phyloP scores from a whole-genome alignment of 2,797 vertebrate genomes.

The Chiloscyllium punctatum region DNA sequence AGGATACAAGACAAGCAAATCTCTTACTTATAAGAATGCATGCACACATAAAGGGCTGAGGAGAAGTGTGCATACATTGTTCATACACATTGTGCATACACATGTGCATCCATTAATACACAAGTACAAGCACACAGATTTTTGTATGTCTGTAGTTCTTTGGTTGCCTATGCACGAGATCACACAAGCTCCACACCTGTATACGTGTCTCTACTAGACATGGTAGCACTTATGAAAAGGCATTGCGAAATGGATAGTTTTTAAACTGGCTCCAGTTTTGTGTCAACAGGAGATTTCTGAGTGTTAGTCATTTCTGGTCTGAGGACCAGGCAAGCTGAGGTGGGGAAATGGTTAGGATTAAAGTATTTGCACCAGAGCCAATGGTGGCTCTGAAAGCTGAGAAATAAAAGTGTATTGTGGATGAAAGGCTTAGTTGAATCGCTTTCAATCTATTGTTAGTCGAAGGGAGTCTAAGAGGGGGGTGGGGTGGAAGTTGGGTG shows the following conservation, averaged over 20 bases:
- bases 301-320: slow-evolving; percentile 74
- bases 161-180: neutral
- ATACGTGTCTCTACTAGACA: neutral
- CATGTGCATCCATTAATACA: neutral
- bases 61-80: no score
- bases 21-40: neutral
- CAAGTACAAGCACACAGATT: neutral
- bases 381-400: slow-evolving; percentile 62
- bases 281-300: slow-evolving; percentile 71
- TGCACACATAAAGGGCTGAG: no score
- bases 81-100: neutral
- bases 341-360: slow-evolving; percentile 63
- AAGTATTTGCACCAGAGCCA: slow-evolving; percentile 50
- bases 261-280: slow-evolving; percentile 66
- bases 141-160: neutral
- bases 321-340: slow-evolving; percentile 64
- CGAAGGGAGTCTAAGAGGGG: slow-evolving; percentile 74
- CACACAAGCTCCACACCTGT: neutral
- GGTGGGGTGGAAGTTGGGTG: neutral
- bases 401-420: slow-evolving; percentile 85
- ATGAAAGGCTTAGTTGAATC: slow-evolving; percentile 94
- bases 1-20: neutral
- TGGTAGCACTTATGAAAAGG: slow-evolving; percentile 69
- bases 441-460: slow-evolving; percentile 97
- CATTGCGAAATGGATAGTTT: slow-evolving; percentile 65